Percentiles rank a stretch among this genome's conserved stretches.
These are phyloP conservation scores for Eupithecia dodoneata DNA, from an alignment of 2,888 invertebrate species.

Conservation along the genomic window DNA sequence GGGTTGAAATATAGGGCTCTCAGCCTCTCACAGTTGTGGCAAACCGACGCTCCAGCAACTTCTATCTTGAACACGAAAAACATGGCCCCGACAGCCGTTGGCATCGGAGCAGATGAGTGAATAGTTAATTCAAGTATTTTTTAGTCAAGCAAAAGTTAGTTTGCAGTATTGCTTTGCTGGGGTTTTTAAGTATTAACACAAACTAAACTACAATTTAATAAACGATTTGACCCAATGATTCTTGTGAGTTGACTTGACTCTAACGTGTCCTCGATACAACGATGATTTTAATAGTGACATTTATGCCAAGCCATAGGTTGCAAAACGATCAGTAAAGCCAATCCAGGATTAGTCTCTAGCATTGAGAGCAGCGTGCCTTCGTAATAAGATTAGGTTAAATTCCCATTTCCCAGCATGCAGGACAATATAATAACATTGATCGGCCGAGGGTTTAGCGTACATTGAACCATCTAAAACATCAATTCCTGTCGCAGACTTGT, in stretches of 20 bases:
- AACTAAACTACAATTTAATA: background rate
- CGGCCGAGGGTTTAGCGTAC: background rate
- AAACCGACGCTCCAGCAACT: background rate
- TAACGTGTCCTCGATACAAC: background rate
- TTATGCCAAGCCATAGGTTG: background rate
- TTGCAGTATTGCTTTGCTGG: background rate
- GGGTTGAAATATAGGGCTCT: background rate
- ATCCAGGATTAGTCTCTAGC: background rate
- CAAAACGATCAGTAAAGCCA: background rate
- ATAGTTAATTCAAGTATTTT: background rate
- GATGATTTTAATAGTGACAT: background rate
- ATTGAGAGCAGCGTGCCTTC: conserved; percentile 45
- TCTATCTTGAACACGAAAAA: background rate
- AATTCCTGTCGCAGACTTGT: conserved; percentile 9
- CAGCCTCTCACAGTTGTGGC: background rate
- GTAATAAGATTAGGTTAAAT: conserved; percentile 57
- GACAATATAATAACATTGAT: conserved; percentile 8
- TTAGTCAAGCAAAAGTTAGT: background rate
- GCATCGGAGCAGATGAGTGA: background rate
- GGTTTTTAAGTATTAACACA: background rate
- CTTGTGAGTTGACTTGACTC: background rate
- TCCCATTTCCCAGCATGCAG: conserved; percentile 28
- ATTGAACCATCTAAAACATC: background rate
- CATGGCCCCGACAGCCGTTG: background rate
- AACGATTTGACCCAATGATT: background rate